Base-by-base conservation (phyloP, 1,140 invertebrate genomes). In the Panulirus ornatus region DNA sequence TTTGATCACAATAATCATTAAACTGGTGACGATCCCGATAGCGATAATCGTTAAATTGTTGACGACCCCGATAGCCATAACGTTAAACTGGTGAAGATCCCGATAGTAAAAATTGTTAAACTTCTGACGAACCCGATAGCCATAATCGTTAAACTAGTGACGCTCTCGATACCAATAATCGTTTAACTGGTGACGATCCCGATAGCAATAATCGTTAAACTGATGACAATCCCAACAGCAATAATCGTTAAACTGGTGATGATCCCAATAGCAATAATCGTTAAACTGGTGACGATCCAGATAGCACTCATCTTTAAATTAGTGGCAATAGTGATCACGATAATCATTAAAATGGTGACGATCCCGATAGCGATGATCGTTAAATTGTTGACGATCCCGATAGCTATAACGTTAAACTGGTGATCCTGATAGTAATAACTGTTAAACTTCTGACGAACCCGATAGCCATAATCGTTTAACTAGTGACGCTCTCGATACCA, bases 381-480 rank as follows among this genome's bases (percentile, higher is more conserved):
- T 5, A 44, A 34, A 16, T 11, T 79, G 30, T 34, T 79, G 30
- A 79, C 34, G 30, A 79, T 79, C 9, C 14, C 27, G 9, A 9
- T 42, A 76, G 14, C 38, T 6, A 76, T 36, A 36, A 9, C 27
- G 30, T 76, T 8, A 36, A 34, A 76, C 5, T 76, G 8, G 34
- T 76, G 38, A 36, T 76, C 27, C 5, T 76, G 38, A 36, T 76
- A 38, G 38, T 34, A 76, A 36, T 76, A 76, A 8, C 5, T 6
- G 5, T 76, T 34, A 76, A 34, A 76, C 2, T 76, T 34, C 3
- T 14, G 38, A 76, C 5, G 38, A 38, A 2, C 27, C 27, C 22
- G 38, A 76, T 76, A 76, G 14, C 27, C 42, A 81, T 81, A 81
- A 81, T 19, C 42, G 47, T 81, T 44, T 44, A 19, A 54, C 19